Base-by-base conservation (phyloP, 2,797 vertebrate genomes). In the Chaetodon trifasciatus region DNA sequence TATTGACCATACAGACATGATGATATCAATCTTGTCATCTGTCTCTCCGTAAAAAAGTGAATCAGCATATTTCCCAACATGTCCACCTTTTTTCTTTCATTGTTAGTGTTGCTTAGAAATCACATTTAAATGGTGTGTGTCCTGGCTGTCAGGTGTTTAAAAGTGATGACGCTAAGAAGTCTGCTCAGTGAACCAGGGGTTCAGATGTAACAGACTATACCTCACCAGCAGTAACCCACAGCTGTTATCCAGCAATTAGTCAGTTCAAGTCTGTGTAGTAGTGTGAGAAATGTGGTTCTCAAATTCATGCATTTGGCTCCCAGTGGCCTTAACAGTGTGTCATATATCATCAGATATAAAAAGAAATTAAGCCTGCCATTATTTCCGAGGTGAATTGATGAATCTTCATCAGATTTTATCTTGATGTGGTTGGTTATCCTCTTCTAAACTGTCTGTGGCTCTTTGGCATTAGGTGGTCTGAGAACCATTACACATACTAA, bases 141-240 rank as follows among this genome's bases (percentile, higher is more conserved):
- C 35, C 8, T n/a, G 57, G 12, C 19, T 24, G 5, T 66, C 49
- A 19, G 60, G 19, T 72, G 11, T 52, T 50, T 52, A 35, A 13
- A 15, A 49, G 24, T 67, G 11, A 66, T n/a, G 24, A 6, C n/a
- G 6, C 37, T 13, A 16, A 21, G 39, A 65, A 28, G 28, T 39
- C 21, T 47, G 71, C 32, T 19, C 23, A 61, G 53, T 63, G 17
- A 81, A 50, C 72, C 19, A 47, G 23, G 1, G 6, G 24, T 35
- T 66, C 39, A 57, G 8, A 46, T 28, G 35, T 50, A 66, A 58
- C 32, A 0, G 13, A 9, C 13, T 58, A 19, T 44, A 40, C 39
- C 28, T 84, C 79, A 81, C 66, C 70, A 63, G 78, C 68, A 84
- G 32, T 56, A 49, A 73, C n/a, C 39, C 42, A 6, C 16, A 56